Percentiles rank a stretch among this genome's conserved stretches.
Conservation (phyloP, 2,113 vertebrate species). For the Hippocampus guttulatus region DNA sequence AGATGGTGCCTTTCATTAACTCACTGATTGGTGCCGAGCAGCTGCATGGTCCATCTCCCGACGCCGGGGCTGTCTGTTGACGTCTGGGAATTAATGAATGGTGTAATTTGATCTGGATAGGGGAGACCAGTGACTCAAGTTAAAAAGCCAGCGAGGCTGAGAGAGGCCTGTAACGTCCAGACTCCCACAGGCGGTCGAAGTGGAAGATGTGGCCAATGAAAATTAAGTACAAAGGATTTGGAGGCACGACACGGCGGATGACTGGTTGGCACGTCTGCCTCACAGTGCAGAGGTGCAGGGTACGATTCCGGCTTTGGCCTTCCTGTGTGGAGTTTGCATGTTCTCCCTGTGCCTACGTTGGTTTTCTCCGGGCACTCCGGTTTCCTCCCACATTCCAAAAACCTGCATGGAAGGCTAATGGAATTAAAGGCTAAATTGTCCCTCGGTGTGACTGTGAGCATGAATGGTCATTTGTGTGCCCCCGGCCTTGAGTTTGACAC, state of each 20-base stretch:
- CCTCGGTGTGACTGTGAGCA: no score
- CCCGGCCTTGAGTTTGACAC: no score
- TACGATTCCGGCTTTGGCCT: no score
- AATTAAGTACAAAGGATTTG: slow-evolving; percentile 13
- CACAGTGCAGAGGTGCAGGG: no score
- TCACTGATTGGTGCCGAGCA: slow-evolving; percentile 55
- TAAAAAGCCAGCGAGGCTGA: slow-evolving; percentile 42
- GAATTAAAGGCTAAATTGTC: no score
- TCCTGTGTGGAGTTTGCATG: no score
- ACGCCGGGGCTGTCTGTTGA: slow-evolving; percentile 37
- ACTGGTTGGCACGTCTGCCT: no score
- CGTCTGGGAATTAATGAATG: slow-evolving; percentile 51
- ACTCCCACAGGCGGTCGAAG: slow-evolving; percentile 7
- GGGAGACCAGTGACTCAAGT: slow-evolving; percentile 39
- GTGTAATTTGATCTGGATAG: slow-evolving; percentile 51
- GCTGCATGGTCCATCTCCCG: slow-evolving; percentile 29
- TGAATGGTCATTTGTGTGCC: no score
- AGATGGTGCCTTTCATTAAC: slow-evolving; percentile 53
- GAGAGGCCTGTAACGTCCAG: slow-evolving; percentile 11
- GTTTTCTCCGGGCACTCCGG: no score
- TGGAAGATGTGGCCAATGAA: not conserved
- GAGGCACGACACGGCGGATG: not conserved
- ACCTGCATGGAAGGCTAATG: no score
- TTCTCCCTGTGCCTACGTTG: no score
- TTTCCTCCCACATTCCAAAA: no score